phyloP scores from a whole-genome alignment of 2,113 vertebrate species.

The Brachyhypopomus occidentalis region DNA sequence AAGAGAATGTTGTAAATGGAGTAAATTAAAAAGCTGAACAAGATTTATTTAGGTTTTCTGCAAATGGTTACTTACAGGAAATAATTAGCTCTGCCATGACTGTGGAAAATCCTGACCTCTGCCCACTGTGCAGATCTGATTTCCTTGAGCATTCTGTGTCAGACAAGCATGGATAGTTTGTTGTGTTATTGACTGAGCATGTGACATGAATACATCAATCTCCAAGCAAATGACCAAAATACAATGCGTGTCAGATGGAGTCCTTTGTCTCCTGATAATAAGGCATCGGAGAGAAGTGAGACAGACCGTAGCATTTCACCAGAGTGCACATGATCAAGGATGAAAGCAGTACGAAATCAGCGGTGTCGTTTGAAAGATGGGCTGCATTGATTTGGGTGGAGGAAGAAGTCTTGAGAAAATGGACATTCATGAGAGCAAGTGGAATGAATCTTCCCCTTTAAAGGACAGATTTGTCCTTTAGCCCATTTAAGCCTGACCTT shows the following conservation, averaged over 20 bases:
- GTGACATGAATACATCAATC: constrained; percentile 1
- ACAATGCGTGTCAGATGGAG: neutral
- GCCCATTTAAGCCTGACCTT: neutral
- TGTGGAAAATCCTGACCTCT: neutral
- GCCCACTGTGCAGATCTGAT: neutral
- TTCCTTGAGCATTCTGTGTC: neutral
- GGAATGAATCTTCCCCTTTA: neutral
- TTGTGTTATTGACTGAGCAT: neutral
- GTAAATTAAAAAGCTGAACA: neutral
- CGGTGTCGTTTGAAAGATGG: neutral
- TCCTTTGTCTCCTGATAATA: neutral
- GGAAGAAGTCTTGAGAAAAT: neutral
- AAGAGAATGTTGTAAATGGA: neutral
- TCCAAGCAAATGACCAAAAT: neutral
- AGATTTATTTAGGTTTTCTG: neutral
- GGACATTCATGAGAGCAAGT: neutral
- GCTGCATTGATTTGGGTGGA: neutral
- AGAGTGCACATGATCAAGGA: neutral
- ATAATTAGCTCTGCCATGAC: neutral
- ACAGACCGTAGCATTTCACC: neutral
- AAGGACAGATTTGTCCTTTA: neutral
- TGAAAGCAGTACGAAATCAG: neutral
- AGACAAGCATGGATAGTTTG: neutral
- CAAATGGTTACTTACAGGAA: constrained; percentile 10
- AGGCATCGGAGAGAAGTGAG: neutral